phyloP scores from a whole-genome alignment of 2,888 invertebrate species.

The Drosophila birchii region DNA sequence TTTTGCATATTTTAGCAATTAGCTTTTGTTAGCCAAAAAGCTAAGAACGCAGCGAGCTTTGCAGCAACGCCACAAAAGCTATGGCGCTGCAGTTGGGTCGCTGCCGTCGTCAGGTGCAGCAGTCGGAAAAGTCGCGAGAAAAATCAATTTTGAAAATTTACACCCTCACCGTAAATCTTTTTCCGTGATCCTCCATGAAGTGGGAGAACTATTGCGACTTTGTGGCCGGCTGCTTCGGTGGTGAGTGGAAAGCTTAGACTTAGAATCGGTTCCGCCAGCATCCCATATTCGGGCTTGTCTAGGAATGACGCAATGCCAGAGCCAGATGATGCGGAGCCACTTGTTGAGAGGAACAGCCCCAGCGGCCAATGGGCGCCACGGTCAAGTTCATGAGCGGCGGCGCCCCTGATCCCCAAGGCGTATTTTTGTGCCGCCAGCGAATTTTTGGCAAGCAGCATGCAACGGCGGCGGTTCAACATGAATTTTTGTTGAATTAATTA shows the following conservation, averaged over 20 bases:
- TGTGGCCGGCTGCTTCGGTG: slow-evolving; percentile 87
- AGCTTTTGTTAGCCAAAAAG: slow-evolving; percentile 46
- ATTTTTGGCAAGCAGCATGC: slow-evolving; percentile 42
- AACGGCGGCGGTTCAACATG: slow-evolving; percentile 22
- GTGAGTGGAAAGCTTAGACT: slow-evolving; percentile 81
- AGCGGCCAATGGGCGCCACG: slow-evolving; percentile 53
- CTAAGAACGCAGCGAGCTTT: slow-evolving; percentile 40
- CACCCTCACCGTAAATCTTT: background rate
- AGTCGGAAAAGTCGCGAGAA: slow-evolving; percentile 53
- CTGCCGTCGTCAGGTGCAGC: slow-evolving; percentile 60
- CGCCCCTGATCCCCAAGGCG: slow-evolving; percentile 31
- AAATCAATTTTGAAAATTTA: slow-evolving; percentile 59
- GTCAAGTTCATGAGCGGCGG: slow-evolving; percentile 75
- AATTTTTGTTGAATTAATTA: slow-evolving; percentile 37
- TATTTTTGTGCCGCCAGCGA: slow-evolving; percentile 20
- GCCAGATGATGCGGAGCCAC: slow-evolving; percentile 48
- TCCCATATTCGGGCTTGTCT: slow-evolving; percentile 12
- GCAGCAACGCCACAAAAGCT: slow-evolving; percentile 16
- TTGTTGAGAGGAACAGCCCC: slow-evolving; percentile 47
- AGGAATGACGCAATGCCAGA: slow-evolving; percentile 65
- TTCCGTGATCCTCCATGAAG: slow-evolving; percentile 68
- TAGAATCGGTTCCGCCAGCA: slow-evolving; percentile 8
- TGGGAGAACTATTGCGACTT: slow-evolving; percentile 85
- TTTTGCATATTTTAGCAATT: slow-evolving; percentile 14
- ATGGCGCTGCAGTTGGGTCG: slow-evolving; percentile 53